Evolutionary conservation across 2,113 vertebrate species (phyloP), one percentile per base, ranked within the genome.

Genomic region (Phylloscopus whistleri): DNA sequence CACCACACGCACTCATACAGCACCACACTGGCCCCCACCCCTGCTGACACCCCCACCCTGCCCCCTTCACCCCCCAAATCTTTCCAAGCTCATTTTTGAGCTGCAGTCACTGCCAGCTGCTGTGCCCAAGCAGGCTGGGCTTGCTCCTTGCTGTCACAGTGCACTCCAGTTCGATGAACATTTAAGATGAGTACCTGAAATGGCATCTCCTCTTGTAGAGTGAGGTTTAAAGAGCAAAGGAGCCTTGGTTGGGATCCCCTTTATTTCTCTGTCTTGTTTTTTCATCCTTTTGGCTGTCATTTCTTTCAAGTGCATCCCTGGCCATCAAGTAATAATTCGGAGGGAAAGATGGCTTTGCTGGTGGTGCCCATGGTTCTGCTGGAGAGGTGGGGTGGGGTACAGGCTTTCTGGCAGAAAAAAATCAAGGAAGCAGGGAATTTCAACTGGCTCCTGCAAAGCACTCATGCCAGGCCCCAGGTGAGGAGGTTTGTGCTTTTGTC

Each of bases 81-180:
- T 39, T 44, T 22, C 30, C 73, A 44, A 44, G 41, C 51, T 72
- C 27, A 2, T 4, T 35, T 64, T 6, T 51, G 67, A 64, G 53
- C 72, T 51, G 59, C 1, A 3, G 24, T 39, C 4, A 0, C 43
- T 64, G n/a, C 37, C 24, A 39, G 31, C 48, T 37, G 51, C 56
- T 3, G 1, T 52, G 64, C 73, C 28, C n/a, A 9, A 28, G 63
- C n/a, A 20, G 60, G 46, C 87, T 70, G 64, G 28, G 33, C 28
- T 87, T 4, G 0, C 24, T 84, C 48, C 13, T 35, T 49, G 21
- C 55, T 8, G 3, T 43, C 0, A 0, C 31, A 37, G 53, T 0
- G 0, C 15, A 0, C 44, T n/a, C 16, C 4, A 1, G 18, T 30
- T 62, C 0, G 0, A 6, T 46, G 30, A 76, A 73, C 58, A 12